Percentiles rank a stretch among this genome's conserved stretches.
Evolutionary conservation across 2,113 vertebrate species (phyloP).

Genomic region (Stercorarius parasiticus): DNA sequence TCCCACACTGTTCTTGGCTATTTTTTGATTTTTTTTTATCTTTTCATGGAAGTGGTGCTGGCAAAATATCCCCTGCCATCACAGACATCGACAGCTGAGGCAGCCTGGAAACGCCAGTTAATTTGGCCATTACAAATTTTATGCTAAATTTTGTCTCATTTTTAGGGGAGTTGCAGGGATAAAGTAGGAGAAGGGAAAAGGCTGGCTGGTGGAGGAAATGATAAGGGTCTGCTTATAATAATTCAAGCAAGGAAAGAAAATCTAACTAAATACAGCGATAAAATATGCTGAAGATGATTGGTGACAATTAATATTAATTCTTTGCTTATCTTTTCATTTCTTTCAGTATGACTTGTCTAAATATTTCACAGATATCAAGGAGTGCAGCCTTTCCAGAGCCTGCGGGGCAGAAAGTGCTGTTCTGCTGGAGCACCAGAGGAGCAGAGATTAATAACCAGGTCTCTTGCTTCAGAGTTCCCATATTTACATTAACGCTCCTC

Average conservation of each 20-base stretch:
- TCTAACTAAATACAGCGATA: neutral
- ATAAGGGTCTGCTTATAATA: neutral
- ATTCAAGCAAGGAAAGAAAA: neutral
- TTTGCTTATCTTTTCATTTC: neutral
- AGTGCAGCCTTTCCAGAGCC: neutral
- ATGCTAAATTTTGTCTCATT: neutral
- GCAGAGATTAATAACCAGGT: neutral
- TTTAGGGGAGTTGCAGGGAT: neutral
- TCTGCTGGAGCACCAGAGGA: neutral
- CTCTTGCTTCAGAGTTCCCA: neutral
- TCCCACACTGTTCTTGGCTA: conserved; percentile 26
- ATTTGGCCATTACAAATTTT: neutral
- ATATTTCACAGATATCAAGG: neutral
- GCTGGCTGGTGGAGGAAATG: neutral
- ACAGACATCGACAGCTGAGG: conserved; percentile 5
- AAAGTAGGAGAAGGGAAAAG: neutral
- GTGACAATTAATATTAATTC: neutral
- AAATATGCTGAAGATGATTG: neutral
- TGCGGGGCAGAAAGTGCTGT: neutral
- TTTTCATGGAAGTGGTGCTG: neutral
- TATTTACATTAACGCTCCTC: neutral
- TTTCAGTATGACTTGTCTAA: neutral
- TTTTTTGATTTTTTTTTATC: too few relatives aligned
- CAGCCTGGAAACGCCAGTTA: neutral
- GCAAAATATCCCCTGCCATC: neutral